These are phyloP conservation scores for Apolygus lucorum DNA, from an alignment of 1,140 invertebrate genomes.

Conservation along the genomic window DNA sequence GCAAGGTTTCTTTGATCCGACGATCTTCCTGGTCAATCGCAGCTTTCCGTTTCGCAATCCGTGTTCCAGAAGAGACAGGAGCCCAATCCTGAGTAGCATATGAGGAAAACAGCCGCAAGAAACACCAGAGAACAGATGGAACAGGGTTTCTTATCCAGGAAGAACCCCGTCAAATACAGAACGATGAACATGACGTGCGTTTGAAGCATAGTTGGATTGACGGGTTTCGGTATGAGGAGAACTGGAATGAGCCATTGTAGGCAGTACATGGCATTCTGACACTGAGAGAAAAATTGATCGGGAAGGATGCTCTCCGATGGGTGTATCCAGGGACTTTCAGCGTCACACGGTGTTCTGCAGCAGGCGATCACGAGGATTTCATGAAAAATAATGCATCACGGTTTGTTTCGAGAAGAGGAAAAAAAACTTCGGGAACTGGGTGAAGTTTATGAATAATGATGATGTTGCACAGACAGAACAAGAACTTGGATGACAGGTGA, in stretches of 20 bases:
- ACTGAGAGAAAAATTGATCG: too few species aligned
- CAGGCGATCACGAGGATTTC: too few species aligned
- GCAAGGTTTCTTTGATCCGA: neutral
- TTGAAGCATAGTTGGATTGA: conserved; percentile 86
- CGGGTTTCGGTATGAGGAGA: conserved; percentile 90
- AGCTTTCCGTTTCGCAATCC: conserved; percentile 64
- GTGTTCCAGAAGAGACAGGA: conserved; percentile 87
- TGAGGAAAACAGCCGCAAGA: conserved; percentile 78
- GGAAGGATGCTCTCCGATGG: too few species aligned
- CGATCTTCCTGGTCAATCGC: conserved; percentile 45
- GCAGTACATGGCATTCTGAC: conserved; percentile 76
- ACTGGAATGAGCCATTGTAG: conserved; percentile 97
- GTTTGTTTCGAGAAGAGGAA: too few species aligned
- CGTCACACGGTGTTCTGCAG: too few species aligned
- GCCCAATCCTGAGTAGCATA: conserved; percentile 92
- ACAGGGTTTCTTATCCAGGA: conserved; percentile 91
- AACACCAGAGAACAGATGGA: conserved; percentile 93
- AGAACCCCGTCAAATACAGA: conserved; percentile 85
- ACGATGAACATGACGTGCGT: conserved; percentile 96
- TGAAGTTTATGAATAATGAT: too few species aligned
- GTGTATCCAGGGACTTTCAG: too few species aligned
- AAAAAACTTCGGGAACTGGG: too few species aligned
- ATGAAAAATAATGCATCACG: too few species aligned
- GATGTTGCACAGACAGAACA: too few species aligned
- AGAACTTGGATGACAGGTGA: too few species aligned